Conservation (phyloP, 2,113 vertebrate species). For the Burhinus bistriatus region DNA sequence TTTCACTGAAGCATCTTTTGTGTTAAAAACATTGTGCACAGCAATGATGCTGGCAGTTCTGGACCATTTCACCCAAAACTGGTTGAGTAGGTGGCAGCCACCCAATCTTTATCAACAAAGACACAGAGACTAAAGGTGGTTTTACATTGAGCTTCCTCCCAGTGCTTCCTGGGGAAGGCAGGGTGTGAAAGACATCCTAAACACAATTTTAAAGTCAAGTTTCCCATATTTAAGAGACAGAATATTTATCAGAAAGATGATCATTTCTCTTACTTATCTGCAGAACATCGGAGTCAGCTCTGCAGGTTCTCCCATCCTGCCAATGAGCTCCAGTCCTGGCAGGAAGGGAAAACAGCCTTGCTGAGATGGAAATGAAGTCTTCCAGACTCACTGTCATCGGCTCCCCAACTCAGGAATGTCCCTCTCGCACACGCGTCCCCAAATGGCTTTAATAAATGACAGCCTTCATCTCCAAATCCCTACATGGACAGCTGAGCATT, state of each 20-base stretch:
- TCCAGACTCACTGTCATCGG: slow-evolving; percentile 28
- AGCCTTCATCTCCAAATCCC: not conserved
- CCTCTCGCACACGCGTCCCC: not conserved
- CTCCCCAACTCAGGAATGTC: slow-evolving; percentile 11
- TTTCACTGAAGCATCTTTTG: not conserved
- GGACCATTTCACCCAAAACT: not conserved
- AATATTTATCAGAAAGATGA: not conserved
- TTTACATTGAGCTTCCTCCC: not conserved
- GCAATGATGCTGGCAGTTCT: not conserved
- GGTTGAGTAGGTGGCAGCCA: not conserved
- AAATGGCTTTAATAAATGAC: slow-evolving; percentile 44
- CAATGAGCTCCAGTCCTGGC: not conserved
- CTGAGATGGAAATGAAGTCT: slow-evolving; percentile 8
- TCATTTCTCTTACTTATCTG: not conserved
- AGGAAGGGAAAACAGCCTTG: not conserved
- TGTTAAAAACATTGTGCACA: not conserved
- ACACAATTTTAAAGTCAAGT: not conserved
- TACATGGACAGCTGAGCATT: not conserved
- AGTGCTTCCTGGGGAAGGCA: not conserved
- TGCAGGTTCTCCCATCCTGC: not conserved
- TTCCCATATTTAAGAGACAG: not conserved
- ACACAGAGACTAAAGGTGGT: not conserved
- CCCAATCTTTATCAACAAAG: not conserved
- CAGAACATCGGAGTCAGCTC: not conserved
- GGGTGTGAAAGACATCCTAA: not conserved